A percentile compares a stretch with the other conserved stretches of the same genome.
Evolutionary conservation across 1,140 invertebrate species (phyloP).

Genomic region (Atta colombica): DNA sequence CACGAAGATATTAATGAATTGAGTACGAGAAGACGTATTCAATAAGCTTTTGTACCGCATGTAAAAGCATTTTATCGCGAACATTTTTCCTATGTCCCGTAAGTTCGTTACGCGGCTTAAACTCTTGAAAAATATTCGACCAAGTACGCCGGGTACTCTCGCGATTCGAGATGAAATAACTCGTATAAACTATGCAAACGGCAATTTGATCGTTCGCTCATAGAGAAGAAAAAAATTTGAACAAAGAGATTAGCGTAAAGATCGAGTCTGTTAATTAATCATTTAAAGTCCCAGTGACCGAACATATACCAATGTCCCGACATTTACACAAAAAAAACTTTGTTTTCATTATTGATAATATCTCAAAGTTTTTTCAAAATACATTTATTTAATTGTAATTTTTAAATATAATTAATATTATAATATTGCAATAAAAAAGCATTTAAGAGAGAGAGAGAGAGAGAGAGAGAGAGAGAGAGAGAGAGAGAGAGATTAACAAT

Average conservation of each 20-base stretch:
- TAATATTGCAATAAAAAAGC: too few relatives aligned
- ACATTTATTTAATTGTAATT: too few relatives aligned
- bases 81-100: conserved; percentile 4
- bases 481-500: too few relatives aligned
- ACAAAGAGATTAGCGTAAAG: background rate
- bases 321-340: too few relatives aligned
- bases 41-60: conserved; percentile 7
- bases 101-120: background rate
- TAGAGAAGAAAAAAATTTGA: background rate
- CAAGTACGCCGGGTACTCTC: background rate
- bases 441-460: too few relatives aligned
- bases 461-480: too few relatives aligned
- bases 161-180: conserved; percentile 23
- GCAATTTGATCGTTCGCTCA: background rate
- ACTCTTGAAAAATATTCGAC: conserved; percentile 38
- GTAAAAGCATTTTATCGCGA: conserved; percentile 29
- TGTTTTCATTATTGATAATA: too few relatives aligned
- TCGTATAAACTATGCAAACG: background rate
- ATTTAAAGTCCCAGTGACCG: too few relatives aligned
- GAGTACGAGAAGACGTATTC: background rate
- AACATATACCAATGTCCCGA: too few relatives aligned
- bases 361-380: too few relatives aligned
- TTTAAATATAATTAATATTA: too few relatives aligned
- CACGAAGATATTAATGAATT: conserved; percentile 26
- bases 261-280: conserved; percentile 29